Percentiles rank a stretch among this genome's conserved stretches.
Conservation (phyloP, 2,888 invertebrate species). For the Noctua janthina region DNA sequence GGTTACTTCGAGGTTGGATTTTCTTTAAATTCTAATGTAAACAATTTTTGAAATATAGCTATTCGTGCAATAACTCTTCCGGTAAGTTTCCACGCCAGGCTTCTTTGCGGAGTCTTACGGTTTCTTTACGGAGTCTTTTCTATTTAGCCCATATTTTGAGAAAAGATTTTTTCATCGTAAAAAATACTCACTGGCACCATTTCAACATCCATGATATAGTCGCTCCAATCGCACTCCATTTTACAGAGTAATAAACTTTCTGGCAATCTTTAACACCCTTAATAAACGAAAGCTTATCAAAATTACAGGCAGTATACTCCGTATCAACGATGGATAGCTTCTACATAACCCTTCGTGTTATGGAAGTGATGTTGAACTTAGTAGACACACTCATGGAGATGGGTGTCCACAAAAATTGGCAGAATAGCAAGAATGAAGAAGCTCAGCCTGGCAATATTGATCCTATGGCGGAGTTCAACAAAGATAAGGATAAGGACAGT, state of each 20-base stretch:
- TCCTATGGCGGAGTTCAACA: slow-evolving; percentile 82
- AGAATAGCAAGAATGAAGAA: slow-evolving; percentile 82
- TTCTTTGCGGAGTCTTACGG: background rate
- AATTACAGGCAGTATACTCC: slow-evolving; percentile 94
- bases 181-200: background rate
- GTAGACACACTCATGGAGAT: slow-evolving; percentile 97
- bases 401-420: slow-evolving; percentile 93
- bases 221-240: background rate
- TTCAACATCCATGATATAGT: background rate
- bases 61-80: background rate
- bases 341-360: slow-evolving; percentile 96
- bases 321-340: slow-evolving; percentile 96
- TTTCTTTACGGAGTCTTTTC: background rate
- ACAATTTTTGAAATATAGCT: slow-evolving; percentile 5
- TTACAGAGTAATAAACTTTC: background rate
- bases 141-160: background rate
- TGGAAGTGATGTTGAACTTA: slow-evolving; percentile 97
- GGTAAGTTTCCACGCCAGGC: background rate
- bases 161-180: background rate
- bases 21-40: background rate
- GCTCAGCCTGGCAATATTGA: slow-evolving; percentile 79
- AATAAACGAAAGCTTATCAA: background rate
- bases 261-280: background rate
- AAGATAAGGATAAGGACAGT: slow-evolving; percentile 87
- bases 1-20: background rate